These are phyloP conservation scores for Planococcus citri DNA, from an alignment of 1,140 invertebrate genomes.

Conservation along the genomic window DNA sequence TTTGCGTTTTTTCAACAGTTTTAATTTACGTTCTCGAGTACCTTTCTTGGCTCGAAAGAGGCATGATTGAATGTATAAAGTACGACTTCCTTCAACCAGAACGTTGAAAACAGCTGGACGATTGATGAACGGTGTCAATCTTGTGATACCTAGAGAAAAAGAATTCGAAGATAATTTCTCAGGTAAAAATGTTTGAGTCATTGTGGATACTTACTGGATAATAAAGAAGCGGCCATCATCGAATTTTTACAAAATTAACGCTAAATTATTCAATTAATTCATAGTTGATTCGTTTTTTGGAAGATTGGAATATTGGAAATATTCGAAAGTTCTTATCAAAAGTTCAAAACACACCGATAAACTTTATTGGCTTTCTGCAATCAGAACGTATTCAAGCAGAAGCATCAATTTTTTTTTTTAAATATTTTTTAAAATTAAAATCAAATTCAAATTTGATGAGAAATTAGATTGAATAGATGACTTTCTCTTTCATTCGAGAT, in stretches of 20 bases:
- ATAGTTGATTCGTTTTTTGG: too few relatives aligned
- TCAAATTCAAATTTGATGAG: too few relatives aligned
- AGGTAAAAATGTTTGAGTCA: background rate
- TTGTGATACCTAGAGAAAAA: background rate
- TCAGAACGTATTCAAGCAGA: too few relatives aligned
- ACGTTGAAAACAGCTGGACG: background rate
- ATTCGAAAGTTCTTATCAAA: too few relatives aligned
- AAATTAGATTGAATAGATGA: too few relatives aligned
- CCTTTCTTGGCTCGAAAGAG: constrained; percentile 22
- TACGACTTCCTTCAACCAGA: background rate
- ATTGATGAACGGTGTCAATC: background rate
- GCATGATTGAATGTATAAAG: background rate
- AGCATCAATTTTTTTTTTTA: too few relatives aligned
- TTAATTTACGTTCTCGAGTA: constrained; percentile 24
- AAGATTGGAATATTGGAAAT: too few relatives aligned
- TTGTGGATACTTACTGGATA: background rate
- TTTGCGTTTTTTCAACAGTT: constrained; percentile 22
- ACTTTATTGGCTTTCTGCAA: too few relatives aligned
- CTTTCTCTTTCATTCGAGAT: too few relatives aligned
- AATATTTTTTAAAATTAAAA: too few relatives aligned
- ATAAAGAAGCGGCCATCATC: background rate
- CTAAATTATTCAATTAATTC: background rate
- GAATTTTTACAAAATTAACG: background rate
- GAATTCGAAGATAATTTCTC: background rate
- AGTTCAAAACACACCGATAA: too few relatives aligned